Conservation (phyloP, 1,140 invertebrate genomes). For the Halesus radiatus region DNA sequence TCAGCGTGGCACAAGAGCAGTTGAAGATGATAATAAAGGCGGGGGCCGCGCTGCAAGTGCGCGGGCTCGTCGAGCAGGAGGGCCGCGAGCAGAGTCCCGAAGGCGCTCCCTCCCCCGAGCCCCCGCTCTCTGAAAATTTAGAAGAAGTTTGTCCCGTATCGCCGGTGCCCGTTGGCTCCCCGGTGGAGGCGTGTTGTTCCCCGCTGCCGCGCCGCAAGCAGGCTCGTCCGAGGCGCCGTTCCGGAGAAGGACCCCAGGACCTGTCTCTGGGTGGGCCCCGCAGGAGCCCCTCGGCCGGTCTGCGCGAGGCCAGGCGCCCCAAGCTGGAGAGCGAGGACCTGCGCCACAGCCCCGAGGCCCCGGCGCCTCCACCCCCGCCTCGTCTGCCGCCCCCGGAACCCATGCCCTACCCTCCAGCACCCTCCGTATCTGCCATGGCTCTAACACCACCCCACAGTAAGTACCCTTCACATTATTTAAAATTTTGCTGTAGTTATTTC, state of each 20-base stretch:
- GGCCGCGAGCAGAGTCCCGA: conserved; percentile 69
- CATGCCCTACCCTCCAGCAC: conserved; percentile 76
- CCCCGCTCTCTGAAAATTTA: conserved; percentile 61
- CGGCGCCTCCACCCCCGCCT: conserved; percentile 68
- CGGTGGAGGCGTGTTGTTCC: conserved; percentile 74
- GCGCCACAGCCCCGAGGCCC: conserved; percentile 60
- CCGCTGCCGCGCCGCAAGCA: conserved; percentile 84
- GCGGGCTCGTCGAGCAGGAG: conserved; percentile 80
- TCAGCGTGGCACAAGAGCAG: conserved; percentile 87
- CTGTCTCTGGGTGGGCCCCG: conserved; percentile 66
- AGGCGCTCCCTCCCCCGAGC: conserved; percentile 71
- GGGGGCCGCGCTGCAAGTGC: conserved; percentile 87
- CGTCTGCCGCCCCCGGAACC: conserved; percentile 72
- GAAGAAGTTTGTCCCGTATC: conserved; percentile 59
- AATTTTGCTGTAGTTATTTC: too few species aligned
- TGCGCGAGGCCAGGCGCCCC: conserved; percentile 70
- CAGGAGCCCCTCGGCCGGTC: conserved; percentile 73
- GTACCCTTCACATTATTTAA: conserved; percentile 62
- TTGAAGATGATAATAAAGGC: conserved; percentile 85
- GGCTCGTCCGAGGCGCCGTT: conserved; percentile 83
- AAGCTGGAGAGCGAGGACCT: conserved; percentile 61
- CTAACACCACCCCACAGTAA: conserved; percentile 85
- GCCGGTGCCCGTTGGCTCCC: conserved; percentile 42
- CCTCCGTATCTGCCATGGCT: conserved; percentile 80
- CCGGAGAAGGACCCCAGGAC: conserved; percentile 82